A percentile compares a stretch with the other conserved stretches of the same genome.
Conservation (phyloP, 1,140 invertebrate genomes). For the Trinorchestia longiramus region DNA sequence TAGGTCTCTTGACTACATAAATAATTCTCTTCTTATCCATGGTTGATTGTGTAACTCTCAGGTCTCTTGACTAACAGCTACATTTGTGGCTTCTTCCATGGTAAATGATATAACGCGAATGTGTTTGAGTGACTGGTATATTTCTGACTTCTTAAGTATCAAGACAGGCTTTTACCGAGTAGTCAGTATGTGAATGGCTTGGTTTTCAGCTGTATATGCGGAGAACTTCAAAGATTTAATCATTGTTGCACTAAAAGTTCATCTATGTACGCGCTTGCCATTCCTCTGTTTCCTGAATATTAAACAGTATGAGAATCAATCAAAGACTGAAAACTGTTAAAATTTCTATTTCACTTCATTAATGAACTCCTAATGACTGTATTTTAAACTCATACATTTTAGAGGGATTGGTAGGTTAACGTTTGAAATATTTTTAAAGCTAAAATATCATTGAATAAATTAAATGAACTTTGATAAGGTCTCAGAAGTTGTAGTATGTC, state of each 20-base stretch:
- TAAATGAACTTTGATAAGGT: no score
- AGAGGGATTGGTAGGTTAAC: no score
- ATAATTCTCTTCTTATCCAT: no score
- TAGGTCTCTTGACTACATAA: no score
- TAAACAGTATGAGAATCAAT: not conserved
- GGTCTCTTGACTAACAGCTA: not conserved
- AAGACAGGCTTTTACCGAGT: not conserved
- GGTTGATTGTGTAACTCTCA: no score
- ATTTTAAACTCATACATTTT: no score
- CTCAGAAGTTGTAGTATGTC: no score
- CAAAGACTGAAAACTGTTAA: not conserved
- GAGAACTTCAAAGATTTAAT: not conserved
- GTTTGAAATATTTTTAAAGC: no score
- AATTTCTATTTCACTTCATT: not conserved
- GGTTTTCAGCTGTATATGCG: not conserved
- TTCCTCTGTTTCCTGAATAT: not conserved
- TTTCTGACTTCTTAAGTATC: not conserved
- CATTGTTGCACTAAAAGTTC: no score
- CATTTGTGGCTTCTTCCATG: not conserved
- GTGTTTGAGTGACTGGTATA: not conserved
- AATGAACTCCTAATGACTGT: not conserved
- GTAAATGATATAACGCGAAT: not conserved
- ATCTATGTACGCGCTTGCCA: not conserved
- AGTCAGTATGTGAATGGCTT: not conserved
- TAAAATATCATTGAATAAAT: no score